phyloP scores from a whole-genome alignment of 92 coral and sea anemone genomes.

The Palythoa heliodiscus region DNA sequence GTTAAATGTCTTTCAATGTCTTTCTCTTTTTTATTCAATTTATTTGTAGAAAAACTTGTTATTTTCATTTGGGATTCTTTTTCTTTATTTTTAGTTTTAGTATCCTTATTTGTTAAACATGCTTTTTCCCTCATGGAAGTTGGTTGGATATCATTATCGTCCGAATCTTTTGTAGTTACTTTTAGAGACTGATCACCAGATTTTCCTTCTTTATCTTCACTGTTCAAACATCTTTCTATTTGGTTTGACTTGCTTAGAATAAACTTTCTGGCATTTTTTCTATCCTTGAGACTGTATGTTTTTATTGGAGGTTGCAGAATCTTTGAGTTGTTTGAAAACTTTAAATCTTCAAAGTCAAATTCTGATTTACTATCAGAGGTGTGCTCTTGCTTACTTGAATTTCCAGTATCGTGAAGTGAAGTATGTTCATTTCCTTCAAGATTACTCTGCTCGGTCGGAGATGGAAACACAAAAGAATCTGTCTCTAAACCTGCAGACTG shows the following conservation, averaged over 20 bases:
- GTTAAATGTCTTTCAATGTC: not conserved
- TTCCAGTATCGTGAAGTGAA: not conserved
- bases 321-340: not conserved
- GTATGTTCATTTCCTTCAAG: not conserved
- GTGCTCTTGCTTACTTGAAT: slow-evolving; percentile 6
- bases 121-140: not conserved
- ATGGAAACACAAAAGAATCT: slow-evolving; percentile 34
- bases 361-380: not conserved
- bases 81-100: not conserved
- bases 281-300: slow-evolving; percentile 19
- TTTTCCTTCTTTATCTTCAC: slow-evolving; percentile 1
- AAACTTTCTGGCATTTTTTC: slow-evolving; percentile 23
- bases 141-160: not conserved
- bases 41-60: not conserved
- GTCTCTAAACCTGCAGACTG: slow-evolving; percentile 13
- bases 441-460: slow-evolving; percentile 31
- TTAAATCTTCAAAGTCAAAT: slow-evolving; percentile 30
- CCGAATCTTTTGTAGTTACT: not conserved
- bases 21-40: not conserved
- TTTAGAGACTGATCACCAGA: not conserved
- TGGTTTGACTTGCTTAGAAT: not conserved
- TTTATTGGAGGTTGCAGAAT: not conserved
- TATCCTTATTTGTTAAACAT: not conserved
- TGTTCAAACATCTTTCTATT: not conserved
- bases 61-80: slow-evolving; percentile 20